Evolutionary conservation across 2,888 invertebrate genomes (phyloP).

Genomic region (Anthrax anthrax): DNA sequence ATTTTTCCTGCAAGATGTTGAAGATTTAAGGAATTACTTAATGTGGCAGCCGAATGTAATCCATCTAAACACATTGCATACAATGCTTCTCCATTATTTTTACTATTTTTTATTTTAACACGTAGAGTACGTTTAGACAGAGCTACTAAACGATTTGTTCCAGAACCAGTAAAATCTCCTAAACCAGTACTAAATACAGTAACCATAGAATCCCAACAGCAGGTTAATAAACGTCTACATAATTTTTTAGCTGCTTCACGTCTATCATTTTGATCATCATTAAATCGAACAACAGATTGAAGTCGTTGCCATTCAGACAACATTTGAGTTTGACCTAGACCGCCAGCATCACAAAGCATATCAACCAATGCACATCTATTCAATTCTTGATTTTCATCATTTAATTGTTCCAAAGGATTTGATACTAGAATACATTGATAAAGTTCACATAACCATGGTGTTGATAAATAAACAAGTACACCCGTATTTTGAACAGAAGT

Average conservation of each 20-base stretch:
- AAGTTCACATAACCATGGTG: constrained; percentile 83
- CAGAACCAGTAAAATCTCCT: constrained; percentile 37
- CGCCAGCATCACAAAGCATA: constrained; percentile 59
- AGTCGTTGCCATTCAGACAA: constrained; percentile 76
- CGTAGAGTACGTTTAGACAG: constrained; percentile 39
- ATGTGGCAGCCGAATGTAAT: constrained; percentile 77
- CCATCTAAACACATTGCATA: constrained; percentile 80
- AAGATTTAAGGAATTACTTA: constrained; percentile 76
- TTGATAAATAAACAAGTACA: constrained; percentile 81
- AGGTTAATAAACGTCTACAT: constrained; percentile 63
- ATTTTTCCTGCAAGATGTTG: constrained; percentile 86
- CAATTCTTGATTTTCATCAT: constrained; percentile 24
- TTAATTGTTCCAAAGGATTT: constrained; percentile 28
- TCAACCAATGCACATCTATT: constrained; percentile 31
- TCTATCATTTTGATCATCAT: constrained; percentile 51
- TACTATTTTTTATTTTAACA: constrained; percentile 34
- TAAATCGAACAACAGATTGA: constrained; percentile 55
- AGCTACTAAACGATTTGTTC: constrained; percentile 43
- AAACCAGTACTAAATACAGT: constrained; percentile 71
- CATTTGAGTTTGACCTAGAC: constrained; percentile 67
- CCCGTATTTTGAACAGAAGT: constrained; percentile 87
- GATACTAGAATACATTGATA: constrained; percentile 72
- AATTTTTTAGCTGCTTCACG: constrained; percentile 66
- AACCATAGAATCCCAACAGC: constrained; percentile 86
- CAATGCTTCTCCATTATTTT: constrained; percentile 53